A percentile compares a stretch with the other conserved stretches of the same genome.
These are phyloP conservation scores for Epinephelus coioides DNA, from an alignment of 2,797 vertebrate genomes.

Conservation along the genomic window DNA sequence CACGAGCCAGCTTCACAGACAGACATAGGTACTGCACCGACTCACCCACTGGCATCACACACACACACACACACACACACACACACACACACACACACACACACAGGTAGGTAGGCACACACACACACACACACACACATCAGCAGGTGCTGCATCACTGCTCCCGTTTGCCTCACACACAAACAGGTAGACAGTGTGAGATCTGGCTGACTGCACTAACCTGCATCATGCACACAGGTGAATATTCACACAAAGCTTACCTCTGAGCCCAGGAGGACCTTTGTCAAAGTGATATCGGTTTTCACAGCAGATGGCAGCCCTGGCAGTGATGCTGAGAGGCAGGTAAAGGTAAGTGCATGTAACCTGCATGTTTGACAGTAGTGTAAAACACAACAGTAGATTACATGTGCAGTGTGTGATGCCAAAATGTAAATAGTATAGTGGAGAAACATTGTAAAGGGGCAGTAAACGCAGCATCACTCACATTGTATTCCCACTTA, in stretches of 20 bases:
- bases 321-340: slow-evolving; percentile 58
- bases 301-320: slow-evolving; percentile 45
- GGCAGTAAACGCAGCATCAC: background rate
- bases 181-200: slow-evolving; percentile 53
- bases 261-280: slow-evolving; percentile 53
- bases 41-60: slow-evolving; percentile 54
- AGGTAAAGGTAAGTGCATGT: slow-evolving; percentile 72
- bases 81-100: background rate
- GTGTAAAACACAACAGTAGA: background rate
- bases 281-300: slow-evolving; percentile 28
- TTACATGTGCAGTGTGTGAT: background rate
- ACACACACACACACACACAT: slow-evolving; percentile 15
- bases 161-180: slow-evolving; percentile 45
- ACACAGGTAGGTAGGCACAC: slow-evolving; percentile 35
- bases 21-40: slow-evolving; percentile 62
- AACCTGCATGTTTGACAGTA: slow-evolving; percentile 41
- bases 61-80: slow-evolving; percentile 32
- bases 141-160: slow-evolving; percentile 73
- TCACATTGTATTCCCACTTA: background rate
- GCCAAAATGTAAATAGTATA: background rate
- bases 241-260: slow-evolving; percentile 49
- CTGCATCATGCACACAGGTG: slow-evolving; percentile 68
- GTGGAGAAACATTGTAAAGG: background rate
- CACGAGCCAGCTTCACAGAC: slow-evolving; percentile 60
- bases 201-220: slow-evolving; percentile 52